Base-by-base conservation (phyloP, 37 sponge, comb jelly and placozoan species). In the Cliona cf. orientalis region DNA sequence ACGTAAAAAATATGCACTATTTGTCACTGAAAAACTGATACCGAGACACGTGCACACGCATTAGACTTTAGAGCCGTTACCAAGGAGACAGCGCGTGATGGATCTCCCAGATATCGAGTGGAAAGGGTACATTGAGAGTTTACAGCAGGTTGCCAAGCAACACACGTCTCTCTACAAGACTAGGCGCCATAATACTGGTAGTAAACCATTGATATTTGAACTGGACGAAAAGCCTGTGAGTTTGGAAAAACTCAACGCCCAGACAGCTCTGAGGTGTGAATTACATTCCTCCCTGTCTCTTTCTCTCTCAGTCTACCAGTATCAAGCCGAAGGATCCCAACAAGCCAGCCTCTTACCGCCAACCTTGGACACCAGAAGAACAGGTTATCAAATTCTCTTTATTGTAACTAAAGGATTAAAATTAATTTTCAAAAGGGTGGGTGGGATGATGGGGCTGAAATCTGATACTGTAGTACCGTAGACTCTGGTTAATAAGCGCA, bases 351-450 rank as follows among this genome's bases (percentile, higher is more conserved):
- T 42, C 79, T 12, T 95, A 79, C 43, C 74, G 84, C 53, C 91
- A 83, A 34, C 80, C 70, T 1, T 95, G 96, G 96, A 77, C 94
- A 29, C 60, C 77, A 57, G 96, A 95, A 58, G 96, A 95, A 57
- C 96, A 93, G 80, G 94, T 89, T 55, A 6, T 74, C 35, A 40
- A 11, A 29, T 25, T 14, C 22, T 23, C 59, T 58, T 49, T 11
- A 19, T 49, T 49, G 55, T 49, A 49, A 17, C 11, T 11, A 19
- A 11, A 49, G 55, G 55, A 11, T 19, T 49, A 19, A 17, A 49
- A 49, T 49, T 49, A 49, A 17, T 49, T 49, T 19, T 19, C 11
- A 49, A 17, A 49, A 49, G 55, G 14, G 11, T n/a, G n/a, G n/a
- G n/a, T n/a, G n/a, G n/a, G n/a, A n/a, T n/a, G n/a, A n/a, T n/a